Percentiles rank a stretch among this genome's conserved stretches.
Conservation (phyloP, 2,797 vertebrate species). For the Enteromius radiatus region DNA sequence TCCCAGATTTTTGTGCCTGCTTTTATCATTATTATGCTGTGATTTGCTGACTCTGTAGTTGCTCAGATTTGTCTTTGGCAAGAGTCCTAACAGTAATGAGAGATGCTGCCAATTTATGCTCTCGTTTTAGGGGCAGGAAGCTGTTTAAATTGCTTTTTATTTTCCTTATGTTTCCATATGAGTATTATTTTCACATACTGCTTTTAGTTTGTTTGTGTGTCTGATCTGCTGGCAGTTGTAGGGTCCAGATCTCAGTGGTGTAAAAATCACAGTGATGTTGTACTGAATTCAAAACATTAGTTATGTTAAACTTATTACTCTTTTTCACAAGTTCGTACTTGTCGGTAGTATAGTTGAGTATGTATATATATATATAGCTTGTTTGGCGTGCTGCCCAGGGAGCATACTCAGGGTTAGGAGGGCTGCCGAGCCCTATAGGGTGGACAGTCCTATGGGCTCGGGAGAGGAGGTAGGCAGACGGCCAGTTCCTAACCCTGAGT, state of each 20-base stretch:
- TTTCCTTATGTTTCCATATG: conserved; percentile 8
- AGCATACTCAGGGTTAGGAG: no score
- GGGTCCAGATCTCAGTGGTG: not conserved
- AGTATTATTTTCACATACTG: not conserved
- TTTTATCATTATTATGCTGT: conserved; percentile 22
- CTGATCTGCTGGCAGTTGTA: not conserved
- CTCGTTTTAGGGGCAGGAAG: not conserved
- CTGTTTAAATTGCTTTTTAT: conserved; percentile 27
- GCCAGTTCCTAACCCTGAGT: no score
- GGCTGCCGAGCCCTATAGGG: no score
- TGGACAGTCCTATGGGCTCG: no score
- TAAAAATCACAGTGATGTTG: not conserved
- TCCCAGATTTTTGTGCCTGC: not conserved
- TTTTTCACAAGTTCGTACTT: no score
- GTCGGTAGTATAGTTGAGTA: no score
- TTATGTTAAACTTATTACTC: no score
- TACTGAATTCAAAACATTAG: no score
- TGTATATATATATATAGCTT: no score
- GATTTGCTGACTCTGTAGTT: conserved; percentile 25
- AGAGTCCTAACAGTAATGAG: conserved; percentile 29
- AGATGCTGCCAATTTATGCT: conserved; percentile 15
- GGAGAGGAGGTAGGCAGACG: no score
- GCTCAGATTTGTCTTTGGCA: conserved; percentile 8
- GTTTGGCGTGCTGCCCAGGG: no score
- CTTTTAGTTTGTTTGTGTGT: conserved; percentile 11